phyloP scores from a whole-genome alignment of 2,113 vertebrate species.

The Nothobranchius kuhntae region DNA sequence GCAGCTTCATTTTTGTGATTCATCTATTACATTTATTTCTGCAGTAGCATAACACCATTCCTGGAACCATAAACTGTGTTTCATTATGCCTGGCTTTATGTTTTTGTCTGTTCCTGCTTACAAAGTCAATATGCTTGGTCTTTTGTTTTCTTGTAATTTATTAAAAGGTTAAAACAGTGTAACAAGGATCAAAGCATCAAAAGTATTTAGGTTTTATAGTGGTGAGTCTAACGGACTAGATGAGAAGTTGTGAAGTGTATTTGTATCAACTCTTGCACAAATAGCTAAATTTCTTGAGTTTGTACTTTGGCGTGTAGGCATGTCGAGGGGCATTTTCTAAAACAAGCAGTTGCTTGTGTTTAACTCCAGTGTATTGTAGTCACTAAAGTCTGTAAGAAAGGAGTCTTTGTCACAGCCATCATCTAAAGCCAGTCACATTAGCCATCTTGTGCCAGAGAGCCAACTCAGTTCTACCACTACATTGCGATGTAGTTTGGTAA shows the following conservation, averaged over 20 bases:
- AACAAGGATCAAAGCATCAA: too few relatives aligned
- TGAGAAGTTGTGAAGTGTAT: constrained; percentile 3
- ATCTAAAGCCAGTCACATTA: constrained; percentile 81
- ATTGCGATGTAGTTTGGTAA: constrained; percentile 82
- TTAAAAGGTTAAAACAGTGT: too few relatives aligned
- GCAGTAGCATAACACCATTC: too few relatives aligned
- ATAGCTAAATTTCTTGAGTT: constrained; percentile 1
- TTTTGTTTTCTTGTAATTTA: too few relatives aligned
- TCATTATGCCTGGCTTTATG: too few relatives aligned
- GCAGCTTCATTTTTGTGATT: too few relatives aligned
- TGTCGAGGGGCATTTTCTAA: constrained; percentile 36
- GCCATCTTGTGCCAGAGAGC: constrained; percentile 81
- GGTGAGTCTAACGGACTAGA: too few relatives aligned
- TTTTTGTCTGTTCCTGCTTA: too few relatives aligned
- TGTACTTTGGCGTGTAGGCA: constrained; percentile 14
- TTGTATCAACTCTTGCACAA: neutral
- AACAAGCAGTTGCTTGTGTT: constrained; percentile 71
- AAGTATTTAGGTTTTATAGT: too few relatives aligned
- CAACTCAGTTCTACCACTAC: constrained; percentile 73
- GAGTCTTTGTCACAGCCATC: constrained; percentile 81
- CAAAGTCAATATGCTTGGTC: too few relatives aligned
- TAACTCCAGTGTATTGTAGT: constrained; percentile 70
- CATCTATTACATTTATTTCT: too few relatives aligned
- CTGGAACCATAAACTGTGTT: too few relatives aligned
- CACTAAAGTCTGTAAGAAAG: constrained; percentile 84